Percentiles rank a stretch among this genome's conserved stretches.
Conservation (phyloP, 2,113 vertebrate species). For the Alaudala cheleensis region DNA sequence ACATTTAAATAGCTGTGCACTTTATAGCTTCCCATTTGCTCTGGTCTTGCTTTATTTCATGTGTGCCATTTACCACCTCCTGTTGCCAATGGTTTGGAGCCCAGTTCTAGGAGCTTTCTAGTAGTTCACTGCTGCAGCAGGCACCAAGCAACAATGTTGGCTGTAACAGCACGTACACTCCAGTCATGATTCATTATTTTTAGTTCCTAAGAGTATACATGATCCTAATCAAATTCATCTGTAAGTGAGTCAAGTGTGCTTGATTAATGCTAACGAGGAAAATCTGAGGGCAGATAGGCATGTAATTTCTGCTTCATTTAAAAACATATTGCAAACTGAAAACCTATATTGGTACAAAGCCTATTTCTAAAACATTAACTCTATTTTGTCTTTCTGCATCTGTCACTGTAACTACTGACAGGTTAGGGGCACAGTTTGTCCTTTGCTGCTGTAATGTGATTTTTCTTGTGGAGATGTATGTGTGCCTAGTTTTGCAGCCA, state of each 20-base stretch:
- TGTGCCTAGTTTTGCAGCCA: not conserved
- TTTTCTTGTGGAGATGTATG: not conserved
- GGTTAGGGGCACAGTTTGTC: not conserved
- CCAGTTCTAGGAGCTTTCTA: not conserved
- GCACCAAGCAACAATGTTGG: not conserved
- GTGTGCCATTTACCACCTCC: not conserved
- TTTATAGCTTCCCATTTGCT: not conserved
- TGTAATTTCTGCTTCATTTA: conserved; percentile 12
- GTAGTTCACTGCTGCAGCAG: not conserved
- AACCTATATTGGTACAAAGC: not conserved
- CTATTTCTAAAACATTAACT: not conserved
- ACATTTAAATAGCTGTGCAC: not conserved
- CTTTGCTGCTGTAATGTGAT: not conserved
- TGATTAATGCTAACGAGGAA: conserved; percentile 32
- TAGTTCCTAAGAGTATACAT: conserved; percentile 11
- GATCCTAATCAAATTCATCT: conserved; percentile 47
- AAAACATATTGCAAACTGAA: conserved; percentile 1
- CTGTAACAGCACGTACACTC: not conserved
- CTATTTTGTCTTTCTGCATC: not conserved
- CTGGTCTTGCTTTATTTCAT: not conserved
- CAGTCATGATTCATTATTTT: conserved; percentile 19
- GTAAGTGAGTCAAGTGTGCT: conserved; percentile 7
- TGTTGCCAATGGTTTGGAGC: not conserved
- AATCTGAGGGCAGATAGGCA: conserved; percentile 21
- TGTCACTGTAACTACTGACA: not conserved